Conservation (phyloP, 2,888 invertebrate species). For the Ceriagrion tenellum region DNA sequence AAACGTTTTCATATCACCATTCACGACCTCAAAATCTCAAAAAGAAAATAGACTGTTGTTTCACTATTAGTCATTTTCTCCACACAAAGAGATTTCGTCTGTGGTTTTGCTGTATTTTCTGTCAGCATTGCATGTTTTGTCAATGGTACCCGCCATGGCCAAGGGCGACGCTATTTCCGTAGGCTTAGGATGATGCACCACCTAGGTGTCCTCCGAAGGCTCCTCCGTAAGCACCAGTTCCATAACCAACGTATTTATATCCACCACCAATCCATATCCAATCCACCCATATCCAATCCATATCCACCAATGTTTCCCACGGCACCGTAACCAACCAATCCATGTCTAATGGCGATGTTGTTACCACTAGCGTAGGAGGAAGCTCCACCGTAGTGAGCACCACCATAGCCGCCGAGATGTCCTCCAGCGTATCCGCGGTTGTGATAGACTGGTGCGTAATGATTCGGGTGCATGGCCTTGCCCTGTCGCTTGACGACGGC, state of each 20-base stretch:
- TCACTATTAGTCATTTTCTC: no score
- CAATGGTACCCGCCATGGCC: neutral
- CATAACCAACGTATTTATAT: neutral
- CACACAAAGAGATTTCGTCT: no score
- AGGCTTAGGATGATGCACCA: neutral
- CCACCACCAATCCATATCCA: neutral
- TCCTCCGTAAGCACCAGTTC: neutral
- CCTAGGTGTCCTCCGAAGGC: neutral
- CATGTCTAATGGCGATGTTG: constrained; percentile 54
- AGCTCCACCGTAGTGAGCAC: neutral
- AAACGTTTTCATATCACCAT: no score
- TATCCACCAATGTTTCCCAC: no score
- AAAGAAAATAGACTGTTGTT: no score
- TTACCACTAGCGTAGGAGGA: constrained; percentile 43
- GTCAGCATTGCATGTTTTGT: neutral
- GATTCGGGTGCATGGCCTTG: no score
- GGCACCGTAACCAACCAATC: no score
- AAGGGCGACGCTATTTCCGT: neutral
- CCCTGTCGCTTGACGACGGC: no score
- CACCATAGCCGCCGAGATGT: neutral
- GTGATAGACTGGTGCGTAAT: neutral
- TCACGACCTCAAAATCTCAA: no score
- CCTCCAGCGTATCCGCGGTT: neutral
- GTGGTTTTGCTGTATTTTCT: no score
- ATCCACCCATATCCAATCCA: neutral